A percentile compares a stretch with the other conserved stretches of the same genome.
These are phyloP conservation scores for Tholera decimalis DNA, from an alignment of 2,888 invertebrate genomes.

Conservation along the genomic window DNA sequence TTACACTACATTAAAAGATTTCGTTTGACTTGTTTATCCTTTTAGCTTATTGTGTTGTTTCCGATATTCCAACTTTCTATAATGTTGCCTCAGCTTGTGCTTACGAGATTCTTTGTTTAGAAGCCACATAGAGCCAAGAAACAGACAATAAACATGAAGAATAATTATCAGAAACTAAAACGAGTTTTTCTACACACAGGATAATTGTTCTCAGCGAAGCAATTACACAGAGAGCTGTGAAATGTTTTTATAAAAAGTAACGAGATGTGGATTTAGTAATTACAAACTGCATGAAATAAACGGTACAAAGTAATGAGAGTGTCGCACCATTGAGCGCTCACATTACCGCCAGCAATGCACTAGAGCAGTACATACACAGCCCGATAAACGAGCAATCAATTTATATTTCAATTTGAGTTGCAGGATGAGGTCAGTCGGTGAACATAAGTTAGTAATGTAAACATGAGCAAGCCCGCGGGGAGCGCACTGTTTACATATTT, in stretches of 20 bases:
- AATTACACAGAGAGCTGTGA: slow-evolving; percentile 22
- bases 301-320: slow-evolving; percentile 10
- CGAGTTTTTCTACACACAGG: neutral
- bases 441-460: slow-evolving; percentile 12
- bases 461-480: slow-evolving; percentile 1
- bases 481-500: slow-evolving; percentile 30
- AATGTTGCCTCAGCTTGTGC: neutral
- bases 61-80: neutral
- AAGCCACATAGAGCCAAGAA: neutral
- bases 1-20: neutral
- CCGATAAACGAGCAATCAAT: slow-evolving; percentile 3
- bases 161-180: slow-evolving; percentile 8
- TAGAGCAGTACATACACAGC: neutral
- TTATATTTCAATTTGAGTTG: neutral
- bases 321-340: neutral
- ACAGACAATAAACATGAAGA: neutral
- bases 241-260: slow-evolving; percentile 7
- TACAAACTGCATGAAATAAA: neutral
- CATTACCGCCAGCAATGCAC: no score
- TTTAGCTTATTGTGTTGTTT: neutral
- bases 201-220: neutral
- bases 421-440: neutral
- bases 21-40: neutral
- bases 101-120: neutral
- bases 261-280: neutral